These are phyloP conservation scores for Hippolais icterina DNA, from an alignment of 2,113 vertebrate genomes.

Conservation along the genomic window DNA sequence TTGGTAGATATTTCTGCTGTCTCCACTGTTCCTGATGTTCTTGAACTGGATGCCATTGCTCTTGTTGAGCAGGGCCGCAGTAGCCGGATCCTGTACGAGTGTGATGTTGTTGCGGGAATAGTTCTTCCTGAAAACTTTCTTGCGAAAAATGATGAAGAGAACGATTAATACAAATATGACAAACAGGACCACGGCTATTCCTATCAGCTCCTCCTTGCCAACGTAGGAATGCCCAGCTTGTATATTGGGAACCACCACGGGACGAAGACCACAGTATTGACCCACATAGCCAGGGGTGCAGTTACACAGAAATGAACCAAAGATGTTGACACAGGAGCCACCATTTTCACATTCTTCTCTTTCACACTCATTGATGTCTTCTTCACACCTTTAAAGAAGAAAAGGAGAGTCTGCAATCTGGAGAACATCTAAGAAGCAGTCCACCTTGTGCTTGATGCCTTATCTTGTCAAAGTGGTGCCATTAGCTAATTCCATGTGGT, in stretches of 20 bases:
- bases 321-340: slow-evolving; percentile 89
- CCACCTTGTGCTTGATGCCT: background rate
- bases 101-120: slow-evolving; percentile 95
- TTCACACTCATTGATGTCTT: slow-evolving; percentile 93
- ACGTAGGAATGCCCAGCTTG: slow-evolving; percentile 92
- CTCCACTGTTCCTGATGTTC: slow-evolving; percentile 79
- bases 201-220: slow-evolving; percentile 94
- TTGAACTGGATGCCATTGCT: slow-evolving; percentile 91
- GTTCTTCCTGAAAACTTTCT: slow-evolving; percentile 94
- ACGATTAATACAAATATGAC: slow-evolving; percentile 87
- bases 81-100: slow-evolving; percentile 92
- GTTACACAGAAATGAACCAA: slow-evolving; percentile 95
- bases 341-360: slow-evolving; percentile 92
- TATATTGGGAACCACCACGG: slow-evolving; percentile 94
- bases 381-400: slow-evolving; percentile 83
- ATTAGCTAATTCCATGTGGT: background rate
- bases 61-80: slow-evolving; percentile 91
- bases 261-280: slow-evolving; percentile 87
- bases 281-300: slow-evolving; percentile 92
- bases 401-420: background rate
- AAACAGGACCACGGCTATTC: slow-evolving; percentile 89
- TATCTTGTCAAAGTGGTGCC: background rate
- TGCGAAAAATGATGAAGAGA: slow-evolving; percentile 91
- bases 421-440: background rate
- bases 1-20: slow-evolving; percentile 87